Conservation (phyloP, 2,888 invertebrate species). For the Sesia bembeciformis region DNA sequence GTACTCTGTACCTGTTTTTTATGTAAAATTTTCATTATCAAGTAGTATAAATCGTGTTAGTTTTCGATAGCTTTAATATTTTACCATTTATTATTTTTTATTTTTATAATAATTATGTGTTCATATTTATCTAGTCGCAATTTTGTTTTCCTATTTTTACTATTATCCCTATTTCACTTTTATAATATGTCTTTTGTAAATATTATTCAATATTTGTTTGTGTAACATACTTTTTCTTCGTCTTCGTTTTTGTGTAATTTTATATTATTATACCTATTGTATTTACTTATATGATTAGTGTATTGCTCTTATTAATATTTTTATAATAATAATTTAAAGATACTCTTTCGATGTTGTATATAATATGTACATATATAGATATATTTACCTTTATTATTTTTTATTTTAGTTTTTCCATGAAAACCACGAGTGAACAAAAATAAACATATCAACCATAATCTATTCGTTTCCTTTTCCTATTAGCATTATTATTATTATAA, state of each 20-base stretch:
- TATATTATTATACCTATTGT: too few relatives aligned
- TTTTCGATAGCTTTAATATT: slow-evolving; percentile 47
- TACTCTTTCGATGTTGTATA: too few relatives aligned
- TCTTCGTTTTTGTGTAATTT: not conserved
- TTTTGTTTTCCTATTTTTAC: slow-evolving; percentile 9
- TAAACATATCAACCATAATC: too few relatives aligned
- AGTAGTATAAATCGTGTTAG: slow-evolving; percentile 45
- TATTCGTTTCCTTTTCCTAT: too few relatives aligned
- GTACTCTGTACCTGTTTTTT: slow-evolving; percentile 42
- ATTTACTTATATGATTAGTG: too few relatives aligned
- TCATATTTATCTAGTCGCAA: slow-evolving; percentile 37
- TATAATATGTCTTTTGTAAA: slow-evolving; percentile 55
- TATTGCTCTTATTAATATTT: too few relatives aligned
- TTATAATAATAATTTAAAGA: too few relatives aligned
- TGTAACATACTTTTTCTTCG: slow-evolving; percentile 10
- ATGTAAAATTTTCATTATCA: slow-evolving; percentile 17
- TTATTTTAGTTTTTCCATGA: not conserved
- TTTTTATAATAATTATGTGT: slow-evolving; percentile 30
- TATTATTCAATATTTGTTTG: slow-evolving; percentile 59
- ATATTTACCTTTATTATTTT: not conserved
- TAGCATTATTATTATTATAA: too few relatives aligned
- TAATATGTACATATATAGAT: too few relatives aligned
- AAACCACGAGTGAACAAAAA: too few relatives aligned
- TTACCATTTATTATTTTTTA: slow-evolving; percentile 18
- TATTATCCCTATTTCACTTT: slow-evolving; percentile 13